These are phyloP conservation scores for Akabosia matsudoensis DNA, from an alignment of 1,140 invertebrate genomes.

Conservation along the genomic window DNA sequence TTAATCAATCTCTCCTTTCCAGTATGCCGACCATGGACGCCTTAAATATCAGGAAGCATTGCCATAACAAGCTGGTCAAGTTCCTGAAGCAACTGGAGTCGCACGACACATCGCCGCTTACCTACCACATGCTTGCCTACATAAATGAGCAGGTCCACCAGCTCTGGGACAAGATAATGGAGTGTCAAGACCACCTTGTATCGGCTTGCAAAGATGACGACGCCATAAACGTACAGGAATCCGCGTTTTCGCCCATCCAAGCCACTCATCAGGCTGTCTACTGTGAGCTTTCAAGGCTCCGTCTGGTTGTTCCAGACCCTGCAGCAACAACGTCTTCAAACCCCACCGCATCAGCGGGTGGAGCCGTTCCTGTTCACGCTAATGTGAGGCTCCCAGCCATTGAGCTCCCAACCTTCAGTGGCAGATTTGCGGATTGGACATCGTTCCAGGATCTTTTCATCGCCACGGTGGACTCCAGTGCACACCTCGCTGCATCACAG, in stretches of 20 bases:
- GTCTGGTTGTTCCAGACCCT: not conserved
- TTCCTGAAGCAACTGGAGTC: too few relatives aligned
- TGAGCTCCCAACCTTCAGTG: constrained; percentile 28
- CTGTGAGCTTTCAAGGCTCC: not conserved
- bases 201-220: not conserved
- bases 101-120: too few relatives aligned
- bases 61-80: too few relatives aligned
- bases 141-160: too few relatives aligned
- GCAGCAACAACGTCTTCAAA: not conserved
- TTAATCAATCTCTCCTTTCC: too few relatives aligned
- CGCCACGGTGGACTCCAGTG: constrained; percentile 23
- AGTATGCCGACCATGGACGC: too few relatives aligned
- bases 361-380: not conserved
- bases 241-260: not conserved
- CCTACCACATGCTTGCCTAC: too few relatives aligned
- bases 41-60: too few relatives aligned
- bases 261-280: not conserved
- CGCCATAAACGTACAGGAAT: not conserved
- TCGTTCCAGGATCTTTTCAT: constrained; percentile 34
- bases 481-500: not conserved
- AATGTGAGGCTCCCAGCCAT: constrained; percentile 9
- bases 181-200: not conserved
- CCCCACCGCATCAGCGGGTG: not conserved
- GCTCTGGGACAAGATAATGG: too few relatives aligned
- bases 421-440: constrained; percentile 23